These are phyloP conservation scores for fruit fly (Drosophila melanogaster) DNA, from an alignment of 1,140 invertebrate genomes.

Conservation along the genomic window DNA sequence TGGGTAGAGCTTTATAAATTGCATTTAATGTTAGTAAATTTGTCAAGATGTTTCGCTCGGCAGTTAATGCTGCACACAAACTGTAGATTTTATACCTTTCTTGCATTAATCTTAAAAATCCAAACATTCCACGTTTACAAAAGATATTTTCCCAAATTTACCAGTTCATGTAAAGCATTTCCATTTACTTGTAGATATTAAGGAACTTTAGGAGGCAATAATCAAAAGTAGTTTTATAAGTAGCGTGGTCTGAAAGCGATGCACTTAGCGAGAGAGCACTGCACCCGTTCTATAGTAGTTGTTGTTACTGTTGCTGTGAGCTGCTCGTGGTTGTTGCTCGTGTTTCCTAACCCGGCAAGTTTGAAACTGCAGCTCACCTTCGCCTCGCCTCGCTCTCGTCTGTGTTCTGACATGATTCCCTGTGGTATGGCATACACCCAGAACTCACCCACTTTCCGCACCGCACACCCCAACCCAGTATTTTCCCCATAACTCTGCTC, in stretches of 20 bases:
- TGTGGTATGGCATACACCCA: slow-evolving; percentile 16
- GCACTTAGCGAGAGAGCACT: slow-evolving; percentile 13
- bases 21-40: not conserved
- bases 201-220: not conserved
- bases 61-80: not conserved
- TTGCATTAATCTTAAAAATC: not conserved
- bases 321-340: slow-evolving; percentile 49
- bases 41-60: not conserved
- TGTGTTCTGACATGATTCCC: slow-evolving; percentile 23
- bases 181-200: too few relatives aligned
- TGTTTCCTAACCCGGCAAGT: slow-evolving; percentile 32
- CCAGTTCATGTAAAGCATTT: too few relatives aligned
- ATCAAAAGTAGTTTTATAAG: not conserved
- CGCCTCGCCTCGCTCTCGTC: slow-evolving; percentile 35
- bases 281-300: slow-evolving; percentile 38
- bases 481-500: not conserved
- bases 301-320: slow-evolving; percentile 54
- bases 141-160: not conserved
- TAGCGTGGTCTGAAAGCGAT: slow-evolving; percentile 1
- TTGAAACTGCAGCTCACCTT: slow-evolving; percentile 25
- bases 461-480: not conserved
- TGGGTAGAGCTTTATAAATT: not conserved
- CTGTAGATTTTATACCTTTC: not conserved
- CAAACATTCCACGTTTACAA: not conserved
- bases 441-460: not conserved